A percentile compares a stretch with the other conserved stretches of the same genome.
Evolutionary conservation across 2,797 vertebrate genomes (phyloP).

Genomic region (Linurgus olivaceus): DNA sequence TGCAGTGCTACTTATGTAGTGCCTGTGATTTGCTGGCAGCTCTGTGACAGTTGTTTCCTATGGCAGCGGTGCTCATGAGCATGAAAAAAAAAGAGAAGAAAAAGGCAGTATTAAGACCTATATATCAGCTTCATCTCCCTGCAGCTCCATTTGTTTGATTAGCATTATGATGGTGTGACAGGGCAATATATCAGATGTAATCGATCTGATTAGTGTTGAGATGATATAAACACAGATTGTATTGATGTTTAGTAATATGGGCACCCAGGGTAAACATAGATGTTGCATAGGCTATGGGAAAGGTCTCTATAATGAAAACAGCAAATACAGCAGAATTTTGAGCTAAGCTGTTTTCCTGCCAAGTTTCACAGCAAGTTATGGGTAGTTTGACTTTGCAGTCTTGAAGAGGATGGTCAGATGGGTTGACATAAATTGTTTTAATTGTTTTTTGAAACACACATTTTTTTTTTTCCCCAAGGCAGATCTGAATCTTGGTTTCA

Average conservation of each 20-base stretch:
- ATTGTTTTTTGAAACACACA: slow-evolving; percentile 46
- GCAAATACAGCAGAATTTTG: slow-evolving; percentile 66
- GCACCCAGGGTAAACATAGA: slow-evolving; percentile 70
- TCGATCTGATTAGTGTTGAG: slow-evolving; percentile 83
- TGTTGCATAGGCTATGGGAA: slow-evolving; percentile 49
- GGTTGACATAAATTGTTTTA: slow-evolving; percentile 50
- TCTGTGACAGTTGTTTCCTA: background rate
- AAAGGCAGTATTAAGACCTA: slow-evolving; percentile 7
- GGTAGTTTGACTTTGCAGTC: slow-evolving; percentile 27
- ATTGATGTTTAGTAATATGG: slow-evolving; percentile 76
- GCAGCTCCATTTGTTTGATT: slow-evolving; percentile 79
- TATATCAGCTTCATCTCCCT: slow-evolving; percentile 38
- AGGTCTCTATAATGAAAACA: slow-evolving; percentile 58
- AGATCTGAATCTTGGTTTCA: slow-evolving; percentile 31
- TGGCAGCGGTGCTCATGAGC: background rate
- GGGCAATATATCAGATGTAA: slow-evolving; percentile 80
- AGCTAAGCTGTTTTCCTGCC: slow-evolving; percentile 67
- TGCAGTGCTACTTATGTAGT: background rate
- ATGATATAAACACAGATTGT: slow-evolving; percentile 81
- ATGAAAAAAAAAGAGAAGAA: background rate
- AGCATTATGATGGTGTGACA: slow-evolving; percentile 73
- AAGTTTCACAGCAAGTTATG: slow-evolving; percentile 45
- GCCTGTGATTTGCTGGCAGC: background rate
- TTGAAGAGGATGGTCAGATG: slow-evolving; percentile 16
- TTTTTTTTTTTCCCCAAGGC: slow-evolving; percentile 5